A percentile compares a stretch with the other conserved stretches of the same genome.
phyloP scores from a whole-genome alignment of 2,113 vertebrate species.

The Deroptyus accipitrinus region DNA sequence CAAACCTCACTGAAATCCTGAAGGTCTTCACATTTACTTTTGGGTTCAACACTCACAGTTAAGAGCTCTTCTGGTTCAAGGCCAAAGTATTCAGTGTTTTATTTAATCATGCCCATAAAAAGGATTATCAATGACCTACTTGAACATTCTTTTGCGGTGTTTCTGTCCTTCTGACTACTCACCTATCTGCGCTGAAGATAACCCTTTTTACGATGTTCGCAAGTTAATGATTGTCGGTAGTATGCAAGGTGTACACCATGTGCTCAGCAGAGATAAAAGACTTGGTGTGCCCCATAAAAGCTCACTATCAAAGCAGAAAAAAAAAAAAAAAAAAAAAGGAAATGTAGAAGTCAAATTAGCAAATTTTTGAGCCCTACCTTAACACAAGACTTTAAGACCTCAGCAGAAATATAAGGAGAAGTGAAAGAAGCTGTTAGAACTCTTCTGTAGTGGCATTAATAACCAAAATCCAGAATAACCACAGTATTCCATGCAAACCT shows the following conservation, averaged over 20 bases:
- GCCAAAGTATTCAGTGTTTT: constrained; percentile 25
- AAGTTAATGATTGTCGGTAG: constrained; percentile 43
- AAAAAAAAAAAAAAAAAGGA: neutral
- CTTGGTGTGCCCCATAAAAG: neutral
- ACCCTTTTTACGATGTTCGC: neutral
- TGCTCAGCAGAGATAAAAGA: constrained; percentile 7
- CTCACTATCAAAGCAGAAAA: neutral
- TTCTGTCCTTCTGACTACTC: constrained; percentile 7
- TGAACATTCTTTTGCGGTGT: neutral
- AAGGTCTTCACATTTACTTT: neutral
- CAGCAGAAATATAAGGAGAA: neutral
- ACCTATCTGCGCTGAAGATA: neutral
- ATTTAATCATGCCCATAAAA: constrained; percentile 1
- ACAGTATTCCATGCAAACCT: neutral
- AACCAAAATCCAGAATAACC: neutral
- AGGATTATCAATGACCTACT: constrained; percentile 16
- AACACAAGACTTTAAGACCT: neutral
- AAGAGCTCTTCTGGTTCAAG: constrained; percentile 14
- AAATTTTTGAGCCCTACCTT: neutral
- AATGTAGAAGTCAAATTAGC: neutral
- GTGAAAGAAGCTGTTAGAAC: neutral
- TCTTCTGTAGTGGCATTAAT: neutral
- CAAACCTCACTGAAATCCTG: neutral
- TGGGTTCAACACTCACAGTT: neutral
- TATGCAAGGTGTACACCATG: neutral